Base-by-base conservation (phyloP, 1,140 invertebrate genomes). In the Achatina immaculata region DNA sequence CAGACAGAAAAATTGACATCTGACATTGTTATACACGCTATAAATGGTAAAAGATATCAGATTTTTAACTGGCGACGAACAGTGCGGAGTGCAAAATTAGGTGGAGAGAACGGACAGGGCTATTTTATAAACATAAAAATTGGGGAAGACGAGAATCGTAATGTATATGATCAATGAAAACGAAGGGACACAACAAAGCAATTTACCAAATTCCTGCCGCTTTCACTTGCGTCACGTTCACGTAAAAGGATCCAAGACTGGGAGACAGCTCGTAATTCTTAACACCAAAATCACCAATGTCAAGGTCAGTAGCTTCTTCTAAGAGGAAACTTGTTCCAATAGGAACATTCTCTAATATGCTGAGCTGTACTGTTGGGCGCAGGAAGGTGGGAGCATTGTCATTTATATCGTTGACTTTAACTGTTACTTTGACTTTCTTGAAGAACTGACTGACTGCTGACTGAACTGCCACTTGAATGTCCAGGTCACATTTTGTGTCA, bases 391-490 rank as follows among this genome's bases (percentile, higher is more conserved):
- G 85, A 34, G 76, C 48, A 74, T 86, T 84, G 58, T 86, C 85
- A 42, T 86, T 86, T 11, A 82, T 82, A 65, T 86, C 85, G 1
- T 48, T 45, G n/a, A 86, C 73, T 14, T 78, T 83, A 78, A 86
- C 66, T 45, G 81, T 81, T 0, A 84, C 82, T 69, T 81, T 83
- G 21, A 86, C 24, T 74, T 81, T 73, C 45, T 82, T 34, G 75
- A 84, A 72, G 78, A 73, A 79, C 34, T 83, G 74, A 77, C 74
- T 77, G 76, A 72, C n/a, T 48, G 80, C 68, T n/a, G 80, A 79
- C 36, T 83, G 79, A 7, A 79, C 69, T 48, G 83, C 82, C 28
- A 84, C 84, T 48, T 75, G 78, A 31, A 86, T 48, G 42, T 71
- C 74, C 0, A 86, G 68, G 16, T 79, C 68, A 75, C 85, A 86